Conservation (phyloP, 1,140 invertebrate species). For the Lordiphosa stackelbergi region DNA sequence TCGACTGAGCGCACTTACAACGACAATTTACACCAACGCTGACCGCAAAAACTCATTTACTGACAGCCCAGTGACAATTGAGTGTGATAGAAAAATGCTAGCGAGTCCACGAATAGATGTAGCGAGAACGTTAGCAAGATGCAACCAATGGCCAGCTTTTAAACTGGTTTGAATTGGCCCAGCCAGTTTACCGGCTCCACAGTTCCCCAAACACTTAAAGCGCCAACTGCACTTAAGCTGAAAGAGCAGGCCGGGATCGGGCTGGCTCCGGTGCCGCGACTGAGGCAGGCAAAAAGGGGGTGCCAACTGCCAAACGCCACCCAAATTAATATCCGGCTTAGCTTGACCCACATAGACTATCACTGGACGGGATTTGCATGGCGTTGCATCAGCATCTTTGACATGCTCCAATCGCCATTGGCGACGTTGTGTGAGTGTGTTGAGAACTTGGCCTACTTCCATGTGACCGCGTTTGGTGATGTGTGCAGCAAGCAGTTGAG, state of each 20-base stretch:
- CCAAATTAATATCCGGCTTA: slow-evolving; percentile 44
- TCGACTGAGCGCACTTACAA: background rate
- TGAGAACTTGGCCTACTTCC: slow-evolving; percentile 63
- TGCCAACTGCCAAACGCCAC: slow-evolving; percentile 20
- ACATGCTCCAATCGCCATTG: slow-evolving; percentile 33
- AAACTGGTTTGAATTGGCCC: slow-evolving; percentile 35
- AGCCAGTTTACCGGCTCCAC: no score
- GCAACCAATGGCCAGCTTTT: no score
- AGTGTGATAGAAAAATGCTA: slow-evolving; percentile 1
- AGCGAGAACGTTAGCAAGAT: background rate
- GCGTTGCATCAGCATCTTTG: slow-evolving; percentile 30
- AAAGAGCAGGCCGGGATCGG: background rate
- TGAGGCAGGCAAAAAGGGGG: slow-evolving; percentile 2
- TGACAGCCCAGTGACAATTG: slow-evolving; percentile 7
- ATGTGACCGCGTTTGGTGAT: slow-evolving; percentile 50
- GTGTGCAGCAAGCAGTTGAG: background rate
- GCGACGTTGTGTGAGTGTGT: slow-evolving; percentile 14
- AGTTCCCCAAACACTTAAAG: no score
- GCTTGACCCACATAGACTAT: slow-evolving; percentile 54
- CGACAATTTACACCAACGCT: slow-evolving; percentile 6
- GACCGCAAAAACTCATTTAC: slow-evolving; percentile 46
- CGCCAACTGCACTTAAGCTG: slow-evolving; percentile 4
- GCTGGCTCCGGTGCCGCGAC: no score
- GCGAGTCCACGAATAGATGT: background rate
- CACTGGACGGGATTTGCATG: slow-evolving; percentile 52